Conservation (phyloP, 2,888 invertebrate genomes). For the Cacoxenus indagator region DNA sequence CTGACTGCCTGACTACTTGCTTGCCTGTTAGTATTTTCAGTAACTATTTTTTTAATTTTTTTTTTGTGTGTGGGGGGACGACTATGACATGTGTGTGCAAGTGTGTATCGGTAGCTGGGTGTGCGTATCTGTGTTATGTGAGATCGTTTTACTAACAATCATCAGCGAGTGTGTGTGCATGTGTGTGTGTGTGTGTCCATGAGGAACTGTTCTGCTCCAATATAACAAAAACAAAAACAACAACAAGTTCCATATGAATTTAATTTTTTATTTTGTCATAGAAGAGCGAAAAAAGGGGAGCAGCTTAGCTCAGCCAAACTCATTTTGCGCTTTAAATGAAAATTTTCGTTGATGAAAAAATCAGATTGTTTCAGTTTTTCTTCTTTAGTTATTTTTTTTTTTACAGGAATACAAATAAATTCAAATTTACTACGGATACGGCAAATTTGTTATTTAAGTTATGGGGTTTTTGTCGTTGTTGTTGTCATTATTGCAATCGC, state of each 20-base stretch:
- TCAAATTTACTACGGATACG: not conserved
- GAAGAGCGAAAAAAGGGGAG: constrained; percentile 33
- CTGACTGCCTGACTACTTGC: not conserved
- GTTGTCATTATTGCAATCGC: too few relatives aligned
- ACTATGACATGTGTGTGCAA: not conserved
- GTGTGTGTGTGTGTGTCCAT: not conserved
- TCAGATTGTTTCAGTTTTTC: too few relatives aligned
- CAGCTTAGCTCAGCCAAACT: constrained; percentile 23
- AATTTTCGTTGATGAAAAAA: constrained; percentile 32
- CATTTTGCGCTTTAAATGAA: constrained; percentile 34
- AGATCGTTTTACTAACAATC: constrained; percentile 9
- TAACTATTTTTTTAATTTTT: not conserved
- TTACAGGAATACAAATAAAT: constrained; percentile 24
- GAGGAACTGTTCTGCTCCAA: constrained; percentile 20
- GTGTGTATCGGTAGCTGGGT: constrained; percentile 29
- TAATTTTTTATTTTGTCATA: constrained; percentile 36
- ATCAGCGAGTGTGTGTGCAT: not conserved
- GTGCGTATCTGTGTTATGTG: not conserved
- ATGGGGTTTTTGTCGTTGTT: not conserved
- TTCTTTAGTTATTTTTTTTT: constrained; percentile 15
- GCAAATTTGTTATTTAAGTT: not conserved
- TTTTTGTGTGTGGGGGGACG: not conserved
- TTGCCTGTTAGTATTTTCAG: not conserved
- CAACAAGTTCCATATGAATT: constrained; percentile 6
- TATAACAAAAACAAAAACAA: constrained; percentile 25